phyloP scores from a whole-genome alignment of 2,797 vertebrate species.

The Melanotaenia nigrans region DNA sequence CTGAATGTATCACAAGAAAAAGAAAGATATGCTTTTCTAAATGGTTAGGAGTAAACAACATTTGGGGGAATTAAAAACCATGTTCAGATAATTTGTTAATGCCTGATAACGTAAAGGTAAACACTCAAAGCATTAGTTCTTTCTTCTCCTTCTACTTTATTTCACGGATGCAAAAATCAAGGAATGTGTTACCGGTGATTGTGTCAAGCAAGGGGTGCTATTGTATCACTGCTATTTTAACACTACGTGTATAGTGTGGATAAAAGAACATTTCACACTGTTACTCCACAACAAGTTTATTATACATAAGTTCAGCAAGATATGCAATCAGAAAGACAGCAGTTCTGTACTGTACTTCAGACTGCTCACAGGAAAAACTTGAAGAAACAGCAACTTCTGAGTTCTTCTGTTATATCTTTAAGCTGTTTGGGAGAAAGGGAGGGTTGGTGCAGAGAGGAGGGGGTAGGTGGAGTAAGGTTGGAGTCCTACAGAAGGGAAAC shows the following conservation, averaged over 20 bases:
- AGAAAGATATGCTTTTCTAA: background rate
- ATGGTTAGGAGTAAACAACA: slow-evolving; percentile 5
- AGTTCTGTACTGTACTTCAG: slow-evolving; percentile 7
- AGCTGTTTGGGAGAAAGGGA: slow-evolving; percentile 60
- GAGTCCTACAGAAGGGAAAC: slow-evolving; percentile 77
- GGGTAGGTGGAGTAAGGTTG: slow-evolving; percentile 76
- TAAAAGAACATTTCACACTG: background rate
- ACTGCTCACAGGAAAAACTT: slow-evolving; percentile 22
- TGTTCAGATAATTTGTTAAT: background rate
- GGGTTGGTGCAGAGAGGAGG: slow-evolving; percentile 60
- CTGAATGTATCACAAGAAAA: background rate
- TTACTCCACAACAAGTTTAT: slow-evolving; percentile 1
- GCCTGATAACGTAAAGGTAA: slow-evolving; percentile 5
- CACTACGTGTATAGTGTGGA: background rate
- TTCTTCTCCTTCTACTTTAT: background rate
- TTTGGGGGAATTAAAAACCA: slow-evolving; percentile 2
- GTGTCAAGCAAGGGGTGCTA: background rate
- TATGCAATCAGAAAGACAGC: slow-evolving; percentile 6
- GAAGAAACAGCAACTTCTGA: slow-evolving; percentile 47
- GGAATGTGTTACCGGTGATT: background rate
- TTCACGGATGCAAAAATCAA: background rate
- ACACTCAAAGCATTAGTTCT: background rate
- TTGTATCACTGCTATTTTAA: background rate
- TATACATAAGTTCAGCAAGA: background rate
- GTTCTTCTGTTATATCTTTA: slow-evolving; percentile 59